Base-by-base conservation (phyloP, 2,888 invertebrate species). In the Loripinus fragilis region DNA sequence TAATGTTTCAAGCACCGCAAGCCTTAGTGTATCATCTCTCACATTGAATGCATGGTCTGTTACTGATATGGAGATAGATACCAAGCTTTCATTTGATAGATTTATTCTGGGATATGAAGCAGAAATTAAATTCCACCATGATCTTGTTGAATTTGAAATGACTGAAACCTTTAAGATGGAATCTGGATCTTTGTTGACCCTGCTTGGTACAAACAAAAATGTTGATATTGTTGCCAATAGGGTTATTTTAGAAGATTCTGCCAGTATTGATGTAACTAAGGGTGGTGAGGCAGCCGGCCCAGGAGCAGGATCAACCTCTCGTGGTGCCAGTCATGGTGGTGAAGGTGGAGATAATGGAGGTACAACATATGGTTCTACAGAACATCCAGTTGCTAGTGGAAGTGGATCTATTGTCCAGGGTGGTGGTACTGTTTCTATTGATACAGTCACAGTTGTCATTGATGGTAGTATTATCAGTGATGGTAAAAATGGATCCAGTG, bases 241-340 rank as follows among this genome's bases (percentile, higher is more conserved):
- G 45, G 42, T 80, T 10, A 72, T 42, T 0, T 74, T 87, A n/a
- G 76, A 80, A 23, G 78, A 81, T 30, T 71, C 71, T 30, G 82
- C 86, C 0, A 23, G 60, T 1, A 72, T 87, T 50, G 77, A 79
- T 41, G 74, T 70, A 0, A 70, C 74, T 25, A 74, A 74, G 10
- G 76, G 84, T 38, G 87, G 88, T 1, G 68, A 80, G n/a, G 45
- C 77, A 12, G 48, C 71, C 64, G 83, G 85, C 2, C 2, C 68
- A 20, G 86, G 85, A 17, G 74, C 68, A 15, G 78, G 78, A 30
- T 48, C 71, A n/a, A 55, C 74, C 0, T 30, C 52, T 17, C 50
- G 52, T 45, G 90, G 90, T 2, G 90, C 83, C 0, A 88, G 88
- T 67, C 78, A 88, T 75, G 90, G 90, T n/a, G 90, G 90, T 35